Conservation (phyloP, 1,140 invertebrate species). For the Hestina assimilis region DNA sequence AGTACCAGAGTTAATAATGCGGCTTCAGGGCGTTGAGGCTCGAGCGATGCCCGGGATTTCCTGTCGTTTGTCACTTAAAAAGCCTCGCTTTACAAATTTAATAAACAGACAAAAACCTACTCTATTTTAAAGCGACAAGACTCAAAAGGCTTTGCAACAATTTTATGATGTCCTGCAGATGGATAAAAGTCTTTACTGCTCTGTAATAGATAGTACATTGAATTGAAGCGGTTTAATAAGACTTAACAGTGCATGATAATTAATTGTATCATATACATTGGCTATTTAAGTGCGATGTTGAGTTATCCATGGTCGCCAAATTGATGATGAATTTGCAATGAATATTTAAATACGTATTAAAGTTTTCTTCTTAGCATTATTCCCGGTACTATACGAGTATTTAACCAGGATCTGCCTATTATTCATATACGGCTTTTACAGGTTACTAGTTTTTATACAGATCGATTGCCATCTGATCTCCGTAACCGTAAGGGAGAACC, state of each 20-base stretch:
- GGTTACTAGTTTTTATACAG: too few species aligned
- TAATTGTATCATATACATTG: background rate
- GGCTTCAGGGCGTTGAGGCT: background rate
- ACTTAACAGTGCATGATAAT: slow-evolving; percentile 11
- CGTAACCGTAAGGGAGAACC: too few species aligned
- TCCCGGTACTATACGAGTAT: too few species aligned
- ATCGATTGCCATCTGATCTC: too few species aligned
- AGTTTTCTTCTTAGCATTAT: too few species aligned
- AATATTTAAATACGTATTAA: background rate
- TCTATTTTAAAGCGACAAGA: background rate
- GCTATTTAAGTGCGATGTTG: background rate
- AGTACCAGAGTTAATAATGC: background rate
- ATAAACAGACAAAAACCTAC: background rate
- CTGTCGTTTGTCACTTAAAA: slow-evolving; percentile 46
- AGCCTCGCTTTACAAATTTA: slow-evolving; percentile 21
- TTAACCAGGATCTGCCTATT: too few species aligned
- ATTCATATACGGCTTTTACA: too few species aligned
- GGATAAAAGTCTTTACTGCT: slow-evolving; percentile 1
- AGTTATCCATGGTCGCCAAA: background rate
- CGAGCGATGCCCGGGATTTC: slow-evolving; percentile 34
- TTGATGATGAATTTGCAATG: background rate
- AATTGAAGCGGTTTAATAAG: background rate
- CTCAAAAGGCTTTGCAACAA: background rate
- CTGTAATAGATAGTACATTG: background rate
- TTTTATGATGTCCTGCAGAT: background rate